Evolutionary conservation across 2,888 invertebrate species (phyloP).

Genomic region (Lochmaea capreae): DNA sequence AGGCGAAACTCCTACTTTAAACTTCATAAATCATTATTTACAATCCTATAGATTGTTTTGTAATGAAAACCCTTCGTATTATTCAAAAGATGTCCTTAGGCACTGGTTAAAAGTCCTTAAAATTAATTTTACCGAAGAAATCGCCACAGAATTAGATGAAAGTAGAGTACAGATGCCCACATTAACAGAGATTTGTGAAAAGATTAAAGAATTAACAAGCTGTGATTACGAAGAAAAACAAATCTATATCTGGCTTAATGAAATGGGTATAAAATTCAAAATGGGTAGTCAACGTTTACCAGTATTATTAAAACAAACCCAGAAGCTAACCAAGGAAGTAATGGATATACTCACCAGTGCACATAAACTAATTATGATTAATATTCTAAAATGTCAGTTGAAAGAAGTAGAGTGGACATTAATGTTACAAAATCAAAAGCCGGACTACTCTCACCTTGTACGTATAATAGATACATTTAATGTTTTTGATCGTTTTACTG

Average conservation of each 20-base stretch:
- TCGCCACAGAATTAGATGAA: background rate
- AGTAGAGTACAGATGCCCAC: background rate
- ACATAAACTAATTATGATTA: background rate
- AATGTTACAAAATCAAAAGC: background rate
- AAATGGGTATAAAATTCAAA: background rate
- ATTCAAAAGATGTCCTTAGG: background rate
- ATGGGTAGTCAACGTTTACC: background rate
- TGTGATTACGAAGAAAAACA: background rate
- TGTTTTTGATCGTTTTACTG: background rate
- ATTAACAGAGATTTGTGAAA: background rate
- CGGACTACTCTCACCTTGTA: background rate
- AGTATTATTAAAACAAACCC: background rate
- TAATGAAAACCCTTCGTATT: background rate
- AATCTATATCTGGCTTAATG: background rate
- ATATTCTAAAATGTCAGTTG: background rate
- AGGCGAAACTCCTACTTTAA: background rate
- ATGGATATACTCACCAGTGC: background rate
- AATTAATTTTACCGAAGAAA: constrained; percentile 6
- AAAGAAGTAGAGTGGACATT: constrained; percentile 10
- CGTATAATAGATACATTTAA: background rate
- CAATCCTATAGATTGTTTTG: background rate
- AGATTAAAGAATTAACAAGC: background rate
- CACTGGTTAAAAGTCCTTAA: constrained; percentile 17
- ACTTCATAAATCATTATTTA: constrained; percentile 12
- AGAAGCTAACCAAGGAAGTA: background rate